Evolutionary conservation across 2,113 vertebrate species (phyloP).

Genomic region (Calypte anna): DNA sequence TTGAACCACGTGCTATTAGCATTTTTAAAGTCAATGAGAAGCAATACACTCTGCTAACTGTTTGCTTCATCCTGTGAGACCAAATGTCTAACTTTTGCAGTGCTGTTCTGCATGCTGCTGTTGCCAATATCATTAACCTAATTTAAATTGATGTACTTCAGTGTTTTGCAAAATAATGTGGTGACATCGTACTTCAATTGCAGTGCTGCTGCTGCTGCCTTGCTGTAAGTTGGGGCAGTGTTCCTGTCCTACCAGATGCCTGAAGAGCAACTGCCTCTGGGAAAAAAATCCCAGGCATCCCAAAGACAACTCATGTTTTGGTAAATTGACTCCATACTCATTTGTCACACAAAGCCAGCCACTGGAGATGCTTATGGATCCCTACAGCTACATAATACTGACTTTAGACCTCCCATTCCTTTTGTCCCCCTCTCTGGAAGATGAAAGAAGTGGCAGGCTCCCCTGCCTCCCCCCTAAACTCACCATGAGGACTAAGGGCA

Average conservation of each 20-base stretch:
- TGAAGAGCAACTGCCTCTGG: not conserved
- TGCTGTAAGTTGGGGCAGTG: accelerated
- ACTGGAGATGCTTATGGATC: not conserved
- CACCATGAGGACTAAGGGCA: accelerated
- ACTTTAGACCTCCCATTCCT: not conserved
- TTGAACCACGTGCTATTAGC: not conserved
- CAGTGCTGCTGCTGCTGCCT: not conserved
- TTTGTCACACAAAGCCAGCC: not conserved
- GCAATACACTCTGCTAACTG: not conserved
- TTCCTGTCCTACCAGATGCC: not conserved
- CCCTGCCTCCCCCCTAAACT: not conserved
- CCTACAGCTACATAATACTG: not conserved
- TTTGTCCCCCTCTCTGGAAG: not conserved
- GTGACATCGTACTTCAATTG: not conserved
- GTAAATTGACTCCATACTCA: not conserved
- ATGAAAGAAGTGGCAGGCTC: not conserved
- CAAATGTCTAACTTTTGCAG: not conserved
- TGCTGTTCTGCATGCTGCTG: not conserved
- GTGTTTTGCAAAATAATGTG: accelerated
- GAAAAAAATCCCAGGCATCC: not conserved
- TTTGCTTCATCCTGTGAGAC: not conserved
- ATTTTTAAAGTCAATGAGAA: not conserved
- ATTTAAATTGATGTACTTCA: not conserved
- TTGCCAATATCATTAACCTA: not conserved
- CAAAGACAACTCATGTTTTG: not conserved